Conservation (phyloP, 2,113 vertebrate species). For the Phrynosoma blainvillii region DNA sequence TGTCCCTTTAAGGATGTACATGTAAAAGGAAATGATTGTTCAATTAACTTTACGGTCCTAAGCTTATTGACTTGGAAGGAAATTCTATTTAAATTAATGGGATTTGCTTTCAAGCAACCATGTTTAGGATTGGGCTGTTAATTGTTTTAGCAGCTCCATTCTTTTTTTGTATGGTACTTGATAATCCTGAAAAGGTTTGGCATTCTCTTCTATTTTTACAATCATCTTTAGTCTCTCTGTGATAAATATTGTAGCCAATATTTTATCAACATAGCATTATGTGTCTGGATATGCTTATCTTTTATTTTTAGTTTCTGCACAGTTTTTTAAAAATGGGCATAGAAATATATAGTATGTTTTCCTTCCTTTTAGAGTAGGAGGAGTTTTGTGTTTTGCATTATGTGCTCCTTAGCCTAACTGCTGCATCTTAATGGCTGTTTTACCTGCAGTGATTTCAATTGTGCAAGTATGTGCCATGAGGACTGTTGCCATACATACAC, state of each 20-base stretch:
- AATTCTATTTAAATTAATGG: background rate
- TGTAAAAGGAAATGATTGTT: constrained; percentile 39
- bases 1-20: constrained; percentile 70
- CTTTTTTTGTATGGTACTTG: constrained; percentile 40
- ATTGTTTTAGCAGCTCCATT: constrained; percentile 51
- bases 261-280: constrained; percentile 9
- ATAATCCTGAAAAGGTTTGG: constrained; percentile 33
- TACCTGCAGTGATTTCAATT: constrained; percentile 10
- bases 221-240: constrained; percentile 28
- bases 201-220: constrained; percentile 45
- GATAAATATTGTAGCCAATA: constrained; percentile 24
- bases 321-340: background rate
- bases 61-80: background rate
- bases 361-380: constrained; percentile 12
- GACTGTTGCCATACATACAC: background rate
- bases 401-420: constrained; percentile 2
- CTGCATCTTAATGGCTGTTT: constrained; percentile 24
- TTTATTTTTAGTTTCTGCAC: constrained; percentile 35
- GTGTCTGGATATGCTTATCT: background rate
- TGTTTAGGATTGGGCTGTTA: constrained; percentile 11
- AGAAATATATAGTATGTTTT: background rate
- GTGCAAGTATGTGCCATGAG: constrained; percentile 17
- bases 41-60: constrained; percentile 12
- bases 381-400: constrained; percentile 24
- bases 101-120: background rate